Evolutionary conservation across 2,113 vertebrate genomes (phyloP).

Genomic region (Anthoscopus minutus): DNA sequence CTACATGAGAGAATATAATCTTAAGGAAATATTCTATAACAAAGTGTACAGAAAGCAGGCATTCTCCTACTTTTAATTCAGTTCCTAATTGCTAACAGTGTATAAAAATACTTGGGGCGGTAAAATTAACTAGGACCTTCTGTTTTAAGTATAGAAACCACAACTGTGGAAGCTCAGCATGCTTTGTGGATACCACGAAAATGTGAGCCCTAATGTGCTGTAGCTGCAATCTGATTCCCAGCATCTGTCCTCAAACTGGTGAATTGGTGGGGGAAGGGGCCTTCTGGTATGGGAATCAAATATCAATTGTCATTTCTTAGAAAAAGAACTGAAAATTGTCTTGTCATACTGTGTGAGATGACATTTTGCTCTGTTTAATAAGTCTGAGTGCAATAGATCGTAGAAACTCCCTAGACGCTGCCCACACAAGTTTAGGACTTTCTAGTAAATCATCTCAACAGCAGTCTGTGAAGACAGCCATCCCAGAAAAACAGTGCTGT

Average conservation of each 20-base stretch:
- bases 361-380: neutral
- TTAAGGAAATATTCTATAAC: slow-evolving; percentile 13
- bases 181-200: slow-evolving; percentile 34
- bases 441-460: neutral
- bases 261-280: neutral
- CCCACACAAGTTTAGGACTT: neutral
- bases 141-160: slow-evolving; percentile 58
- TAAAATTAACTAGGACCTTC: slow-evolving; percentile 42
- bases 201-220: neutral
- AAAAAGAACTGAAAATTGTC: slow-evolving; percentile 7
- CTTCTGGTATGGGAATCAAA: neutral
- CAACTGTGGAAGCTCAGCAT: slow-evolving; percentile 47
- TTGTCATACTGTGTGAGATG: neutral
- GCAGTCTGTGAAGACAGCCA: neutral
- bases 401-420: neutral
- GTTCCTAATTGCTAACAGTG: slow-evolving; percentile 36
- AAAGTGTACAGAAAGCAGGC: slow-evolving; percentile 12
- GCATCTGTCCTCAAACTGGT: slow-evolving; percentile 31
- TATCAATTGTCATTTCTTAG: neutral
- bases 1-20: neutral
- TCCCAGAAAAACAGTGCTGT: neutral
- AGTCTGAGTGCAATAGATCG: neutral
- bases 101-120: neutral
- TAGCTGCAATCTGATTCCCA: slow-evolving; percentile 53
- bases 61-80: slow-evolving; percentile 18